phyloP scores from a whole-genome alignment of 2,797 vertebrate species.

The Pseudocheirus occidentalis region DNA sequence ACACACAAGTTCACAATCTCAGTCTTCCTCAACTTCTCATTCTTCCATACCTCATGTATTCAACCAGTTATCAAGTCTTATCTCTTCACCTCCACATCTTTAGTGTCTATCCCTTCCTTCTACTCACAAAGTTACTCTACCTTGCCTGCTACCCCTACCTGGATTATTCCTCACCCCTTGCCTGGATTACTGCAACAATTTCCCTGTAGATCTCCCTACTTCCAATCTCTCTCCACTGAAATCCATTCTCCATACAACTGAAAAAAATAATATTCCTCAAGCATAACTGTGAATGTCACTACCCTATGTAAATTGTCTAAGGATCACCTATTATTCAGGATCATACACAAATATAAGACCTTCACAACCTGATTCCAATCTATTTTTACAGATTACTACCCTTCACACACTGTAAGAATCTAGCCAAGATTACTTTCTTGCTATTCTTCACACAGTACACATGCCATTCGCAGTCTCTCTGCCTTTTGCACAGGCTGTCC shows the following conservation, averaged over 20 bases:
- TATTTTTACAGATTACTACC: background rate
- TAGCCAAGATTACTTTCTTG: background rate
- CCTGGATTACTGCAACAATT: background rate
- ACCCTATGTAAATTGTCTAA: background rate
- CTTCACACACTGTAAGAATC: background rate
- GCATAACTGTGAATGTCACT: background rate
- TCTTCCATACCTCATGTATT: background rate
- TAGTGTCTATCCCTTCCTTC: background rate
- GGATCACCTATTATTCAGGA: background rate
- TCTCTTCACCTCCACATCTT: background rate
- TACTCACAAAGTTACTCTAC: background rate
- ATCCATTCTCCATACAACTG: background rate
- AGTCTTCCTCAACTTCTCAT: background rate
- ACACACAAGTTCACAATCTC: background rate
- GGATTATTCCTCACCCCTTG: background rate
- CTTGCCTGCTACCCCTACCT: background rate
- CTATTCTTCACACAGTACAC: background rate
- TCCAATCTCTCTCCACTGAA: background rate
- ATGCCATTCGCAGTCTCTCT: background rate
- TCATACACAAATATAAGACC: background rate
- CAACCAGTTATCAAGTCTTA: background rate
- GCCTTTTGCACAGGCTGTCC: background rate
- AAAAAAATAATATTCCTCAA: background rate
- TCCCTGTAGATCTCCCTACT: background rate
- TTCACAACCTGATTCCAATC: background rate